Base-by-base conservation (phyloP, 2,888 invertebrate species). In the Polymixis flavicincta region DNA sequence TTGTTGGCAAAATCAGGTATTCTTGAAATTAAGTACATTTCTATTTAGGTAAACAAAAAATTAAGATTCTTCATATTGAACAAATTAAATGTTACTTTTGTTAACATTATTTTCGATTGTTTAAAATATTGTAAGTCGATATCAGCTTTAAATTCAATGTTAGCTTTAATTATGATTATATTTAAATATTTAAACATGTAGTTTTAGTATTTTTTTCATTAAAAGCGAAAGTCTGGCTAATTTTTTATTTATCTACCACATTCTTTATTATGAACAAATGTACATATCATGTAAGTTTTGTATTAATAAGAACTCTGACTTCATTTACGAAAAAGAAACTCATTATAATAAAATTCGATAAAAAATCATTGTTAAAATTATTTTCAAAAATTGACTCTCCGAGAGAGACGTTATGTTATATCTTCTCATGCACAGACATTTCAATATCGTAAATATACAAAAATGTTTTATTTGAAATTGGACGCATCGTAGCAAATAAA, bases 121-220 rank as follows among this genome's bases (percentile, higher is more conserved):
- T 89, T 89, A 86, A 88, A 83, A 86, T 91, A 89, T 88, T 90
- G 89, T 93, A 94, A 94, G 94, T 95, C 92, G 93, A 94, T 94
- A 92, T 93, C 91, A 95, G 96, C 96, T 96, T 96, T 96, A 96
- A 96, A 96, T 95, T 96, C 92, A 93, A 95, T 94, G 92, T 96
- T 96, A 96, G 96, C 96, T 96, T 96, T 96, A 96, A 96, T 96
- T 95, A 95, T 92, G 82, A 87, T 90, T 94, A 93, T 93, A 92
- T 89, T 89, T 92, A 92, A 91, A 74, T 91, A 92, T 92, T 92
- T 90, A 90, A 91, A 86, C 69, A 74, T 76, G 74, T 87, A 88
- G 64, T 77, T 71, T 74, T 82, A 90, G 85, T 76, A 83, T 84
- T 78, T 80, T 84, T 78, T 85, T 81, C 66, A 79, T 83, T 78